A percentile compares a stretch with the other conserved stretches of the same genome.
phyloP scores from a whole-genome alignment of 2,888 invertebrate genomes.

The Ferdinandea cuprea region DNA sequence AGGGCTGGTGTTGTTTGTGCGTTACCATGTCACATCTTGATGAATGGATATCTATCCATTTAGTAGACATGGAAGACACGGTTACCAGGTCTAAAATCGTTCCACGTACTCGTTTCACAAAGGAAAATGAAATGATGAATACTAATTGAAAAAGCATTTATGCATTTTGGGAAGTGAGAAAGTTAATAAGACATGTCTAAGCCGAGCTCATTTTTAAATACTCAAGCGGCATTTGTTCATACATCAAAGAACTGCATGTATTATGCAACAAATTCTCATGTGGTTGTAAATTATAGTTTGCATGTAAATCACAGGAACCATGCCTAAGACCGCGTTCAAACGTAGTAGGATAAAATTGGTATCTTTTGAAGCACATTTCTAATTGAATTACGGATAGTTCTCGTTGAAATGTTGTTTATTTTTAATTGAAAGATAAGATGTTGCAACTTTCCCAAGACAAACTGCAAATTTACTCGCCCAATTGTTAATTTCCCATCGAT shows the following conservation, averaged over 20 bases:
- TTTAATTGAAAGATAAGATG: too few relatives aligned
- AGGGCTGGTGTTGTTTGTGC: too few relatives aligned
- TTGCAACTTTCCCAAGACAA: too few relatives aligned
- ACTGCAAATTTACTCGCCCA: too few relatives aligned
- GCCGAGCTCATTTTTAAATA: too few relatives aligned
- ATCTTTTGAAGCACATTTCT: too few relatives aligned
- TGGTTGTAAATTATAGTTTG: slow-evolving; percentile 11
- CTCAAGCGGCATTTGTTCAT: background rate
- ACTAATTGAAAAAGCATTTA: slow-evolving; percentile 3
- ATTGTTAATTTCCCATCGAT: slow-evolving; percentile 16
- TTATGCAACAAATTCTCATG: slow-evolving; percentile 13
- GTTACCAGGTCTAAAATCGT: too few relatives aligned
- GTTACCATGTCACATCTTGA: background rate
- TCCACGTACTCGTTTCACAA: too few relatives aligned
- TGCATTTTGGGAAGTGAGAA: slow-evolving; percentile 11
- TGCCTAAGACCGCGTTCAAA: background rate
- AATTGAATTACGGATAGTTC: too few relatives aligned
- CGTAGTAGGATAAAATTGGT: too few relatives aligned
- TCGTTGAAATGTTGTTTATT: too few relatives aligned
- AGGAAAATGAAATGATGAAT: background rate
- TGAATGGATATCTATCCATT: background rate
- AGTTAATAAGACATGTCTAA: slow-evolving; percentile 22
- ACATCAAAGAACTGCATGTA: slow-evolving; percentile 16
- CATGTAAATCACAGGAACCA: slow-evolving; percentile 2
- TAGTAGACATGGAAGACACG: background rate